Conservation (phyloP, 2,113 vertebrate genomes). For the Protobothrops flavoviridis region DNA sequence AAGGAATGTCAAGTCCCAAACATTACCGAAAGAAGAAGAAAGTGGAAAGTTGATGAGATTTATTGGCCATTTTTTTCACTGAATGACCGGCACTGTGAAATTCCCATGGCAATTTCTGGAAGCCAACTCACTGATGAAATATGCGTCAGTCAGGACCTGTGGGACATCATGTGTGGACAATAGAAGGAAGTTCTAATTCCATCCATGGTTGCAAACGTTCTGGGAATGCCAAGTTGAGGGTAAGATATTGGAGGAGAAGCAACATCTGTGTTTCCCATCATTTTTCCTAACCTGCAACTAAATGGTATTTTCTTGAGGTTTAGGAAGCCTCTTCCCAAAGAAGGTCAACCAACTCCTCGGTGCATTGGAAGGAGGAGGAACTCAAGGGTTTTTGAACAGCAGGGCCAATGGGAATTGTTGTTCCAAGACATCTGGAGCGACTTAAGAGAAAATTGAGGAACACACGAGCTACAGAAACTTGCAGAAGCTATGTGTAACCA, state of each 20-base stretch:
- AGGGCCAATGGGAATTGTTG: neutral
- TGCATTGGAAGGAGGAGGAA: neutral
- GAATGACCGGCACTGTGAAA: conserved; percentile 42
- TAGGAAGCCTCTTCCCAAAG: neutral
- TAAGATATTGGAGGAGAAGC: conserved; percentile 48
- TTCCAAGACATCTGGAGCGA: neutral
- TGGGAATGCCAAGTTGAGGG: conserved; percentile 56
- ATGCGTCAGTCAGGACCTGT: conserved; percentile 71
- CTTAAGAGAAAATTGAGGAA: neutral
- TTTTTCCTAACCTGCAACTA: conserved; percentile 23
- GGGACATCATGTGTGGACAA: conserved; percentile 70
- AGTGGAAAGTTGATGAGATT: conserved; percentile 39
- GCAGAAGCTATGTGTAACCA: neutral
- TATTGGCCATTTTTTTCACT: conserved; percentile 44
- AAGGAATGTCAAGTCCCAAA: neutral
- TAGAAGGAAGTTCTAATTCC: conserved; percentile 76
- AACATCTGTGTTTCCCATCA: conserved; percentile 74
- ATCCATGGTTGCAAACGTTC: conserved; percentile 75
- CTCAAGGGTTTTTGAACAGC: neutral
- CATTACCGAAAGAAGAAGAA: conserved; percentile 30
- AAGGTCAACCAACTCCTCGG: neutral
- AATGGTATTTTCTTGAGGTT: conserved; percentile 29
- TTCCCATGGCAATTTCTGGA: conserved; percentile 49
- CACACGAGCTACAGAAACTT: neutral
- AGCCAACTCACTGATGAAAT: conserved; percentile 51